These are phyloP conservation scores for Zaprionus tsacasi DNA, from an alignment of 1,140 invertebrate genomes.

Conservation along the genomic window DNA sequence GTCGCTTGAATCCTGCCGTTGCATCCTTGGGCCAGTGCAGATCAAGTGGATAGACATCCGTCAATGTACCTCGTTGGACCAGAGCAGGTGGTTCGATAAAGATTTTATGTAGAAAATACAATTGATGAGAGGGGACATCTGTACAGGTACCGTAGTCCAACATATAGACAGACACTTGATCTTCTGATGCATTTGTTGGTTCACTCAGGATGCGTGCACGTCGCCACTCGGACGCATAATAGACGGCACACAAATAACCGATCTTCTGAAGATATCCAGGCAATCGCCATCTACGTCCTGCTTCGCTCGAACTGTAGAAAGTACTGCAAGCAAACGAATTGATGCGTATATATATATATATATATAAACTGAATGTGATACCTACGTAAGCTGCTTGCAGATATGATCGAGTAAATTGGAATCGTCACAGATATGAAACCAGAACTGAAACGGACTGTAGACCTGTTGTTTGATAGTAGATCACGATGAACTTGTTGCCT, in stretches of 20 bases:
- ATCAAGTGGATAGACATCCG: constrained; percentile 43
- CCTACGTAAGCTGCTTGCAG: constrained; percentile 11
- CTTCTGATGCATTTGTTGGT: neutral
- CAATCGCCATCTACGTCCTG: neutral
- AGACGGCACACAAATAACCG: constrained; percentile 38
- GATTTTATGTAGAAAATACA: constrained; percentile 15
- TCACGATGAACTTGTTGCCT: neutral
- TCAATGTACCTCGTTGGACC: constrained; percentile 36
- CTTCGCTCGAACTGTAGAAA: neutral
- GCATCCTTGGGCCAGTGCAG: constrained; percentile 31
- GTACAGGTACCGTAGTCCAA: constrained; percentile 38
- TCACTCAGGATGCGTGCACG: constrained; percentile 32
- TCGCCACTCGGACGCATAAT: constrained; percentile 4
- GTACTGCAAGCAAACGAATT: neutral
- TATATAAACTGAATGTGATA: neutral
- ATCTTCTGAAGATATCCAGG: constrained; percentile 14
- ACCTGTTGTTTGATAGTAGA: constrained; percentile 6
- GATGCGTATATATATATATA: no score
- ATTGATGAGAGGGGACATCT: neutral
- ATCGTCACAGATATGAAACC: constrained; percentile 30
- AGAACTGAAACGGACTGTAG: constrained; percentile 61
- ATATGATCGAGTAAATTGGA: neutral
- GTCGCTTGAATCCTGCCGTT: neutral
- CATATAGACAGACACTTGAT: constrained; percentile 28
- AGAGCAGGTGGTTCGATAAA: constrained; percentile 13